Evolutionary conservation across 2,113 vertebrate genomes (phyloP), one percentile per base, ranked within the genome.

Genomic region (Microcebus griseorufus): DNA sequence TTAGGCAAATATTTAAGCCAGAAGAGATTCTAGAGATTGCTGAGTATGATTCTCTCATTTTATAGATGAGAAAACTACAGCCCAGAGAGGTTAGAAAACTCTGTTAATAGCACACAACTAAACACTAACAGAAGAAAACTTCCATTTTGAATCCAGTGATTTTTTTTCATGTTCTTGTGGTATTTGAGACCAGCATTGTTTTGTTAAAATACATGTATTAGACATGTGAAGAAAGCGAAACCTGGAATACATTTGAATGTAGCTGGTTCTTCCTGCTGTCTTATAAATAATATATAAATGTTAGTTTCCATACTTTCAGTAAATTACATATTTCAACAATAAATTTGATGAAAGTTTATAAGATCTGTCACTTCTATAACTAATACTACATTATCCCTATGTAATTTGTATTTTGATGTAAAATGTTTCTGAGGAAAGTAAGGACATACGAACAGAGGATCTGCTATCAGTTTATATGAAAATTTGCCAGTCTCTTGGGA

Each of bases 401-500:
- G 3, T 75, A 97, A 64, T 86, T 92, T 94, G 14, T 67, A 75
- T 97, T 98, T 97, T 51, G 48, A 80, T 93, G 25, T 89, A 95
- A 97, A 97, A 85, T 86, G 60, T 2, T 96, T 96, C 90, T 95
- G 65, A 97, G 45, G 29, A 95, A 25, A 88, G 20, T 69, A 60
- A 97, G 64, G 34, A 1, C 25, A 76, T 80, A 94, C 80, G 58
- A 75, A 97, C 94, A 7, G 88, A 94, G 60, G 12, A 91, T 51
- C 37, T 96, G 70, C 76, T 76, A 14, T 7, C 51, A 89, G 39
- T 87, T 98, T 96, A 1, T 79, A 90, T 51, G 53, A 95, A 97
- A 91, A 96, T 93, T 22, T 97, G 70, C 92, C 37, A 37, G 16
- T 97, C 94, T 97, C 86, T 89, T 65, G 85, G n/a, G 95, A 97